Conservation (phyloP, 2,888 invertebrate genomes). For the Aphidius colemani region DNA sequence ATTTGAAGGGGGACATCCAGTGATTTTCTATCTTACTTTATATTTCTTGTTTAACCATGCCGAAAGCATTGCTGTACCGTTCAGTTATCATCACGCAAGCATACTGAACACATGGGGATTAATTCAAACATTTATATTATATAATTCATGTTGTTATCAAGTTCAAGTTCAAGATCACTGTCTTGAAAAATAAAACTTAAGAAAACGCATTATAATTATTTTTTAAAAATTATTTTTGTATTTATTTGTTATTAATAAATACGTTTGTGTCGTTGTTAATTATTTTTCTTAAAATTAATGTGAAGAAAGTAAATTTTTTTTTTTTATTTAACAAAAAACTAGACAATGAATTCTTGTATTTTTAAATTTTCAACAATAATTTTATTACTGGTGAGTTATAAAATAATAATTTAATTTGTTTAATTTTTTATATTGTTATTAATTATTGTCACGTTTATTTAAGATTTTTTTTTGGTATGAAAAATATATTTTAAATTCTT, state of each 20-base stretch:
- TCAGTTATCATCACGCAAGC: slow-evolving; percentile 55
- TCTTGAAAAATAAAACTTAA: neutral
- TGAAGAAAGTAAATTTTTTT: neutral
- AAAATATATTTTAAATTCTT: neutral
- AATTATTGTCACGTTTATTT: neutral
- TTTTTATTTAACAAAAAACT: neutral
- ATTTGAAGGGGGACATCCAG: slow-evolving; percentile 40
- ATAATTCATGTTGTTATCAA: too few relatives aligned
- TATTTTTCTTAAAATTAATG: neutral
- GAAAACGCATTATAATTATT: neutral
- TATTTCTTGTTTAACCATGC: slow-evolving; percentile 30
- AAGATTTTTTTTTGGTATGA: neutral
- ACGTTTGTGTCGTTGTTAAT: neutral
- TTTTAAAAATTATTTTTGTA: too few relatives aligned
- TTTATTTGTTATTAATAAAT: too few relatives aligned
- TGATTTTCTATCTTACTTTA: slow-evolving; percentile 45
- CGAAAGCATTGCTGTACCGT: slow-evolving; percentile 35
- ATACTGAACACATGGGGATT: slow-evolving; percentile 35
- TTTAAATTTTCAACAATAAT: neutral
- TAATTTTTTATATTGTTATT: neutral
- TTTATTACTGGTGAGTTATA: slow-evolving; percentile 7
- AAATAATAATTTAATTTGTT: neutral
- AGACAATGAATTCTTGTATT: slow-evolving; percentile 5
- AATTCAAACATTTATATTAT: too few relatives aligned
- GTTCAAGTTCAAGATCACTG: too few relatives aligned